A percentile compares a stretch with the other conserved stretches of the same genome.
phyloP scores from a whole-genome alignment of 2,888 invertebrate genomes.

The Cheilosia variabilis region DNA sequence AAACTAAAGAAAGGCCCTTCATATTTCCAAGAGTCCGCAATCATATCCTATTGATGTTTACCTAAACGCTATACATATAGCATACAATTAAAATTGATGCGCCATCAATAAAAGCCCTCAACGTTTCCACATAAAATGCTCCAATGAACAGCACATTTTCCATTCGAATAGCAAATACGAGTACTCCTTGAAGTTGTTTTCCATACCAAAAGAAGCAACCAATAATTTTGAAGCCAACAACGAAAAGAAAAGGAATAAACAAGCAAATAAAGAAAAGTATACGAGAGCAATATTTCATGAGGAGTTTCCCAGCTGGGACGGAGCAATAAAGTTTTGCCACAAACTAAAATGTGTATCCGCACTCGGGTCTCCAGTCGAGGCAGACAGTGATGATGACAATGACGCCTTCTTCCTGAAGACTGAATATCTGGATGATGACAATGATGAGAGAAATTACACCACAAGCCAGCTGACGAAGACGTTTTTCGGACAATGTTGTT shows the following conservation, averaged over 20 bases:
- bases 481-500: constrained; percentile 4
- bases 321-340: constrained; percentile 39
- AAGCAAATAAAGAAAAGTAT: not conserved
- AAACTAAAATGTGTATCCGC: constrained; percentile 17
- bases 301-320: constrained; percentile 33
- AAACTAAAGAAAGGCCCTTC: too few relatives aligned
- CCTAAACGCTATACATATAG: not conserved
- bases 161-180: constrained; percentile 6
- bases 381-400: constrained; percentile 48
- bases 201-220: not conserved
- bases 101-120: constrained; percentile 3
- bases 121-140: constrained; percentile 12
- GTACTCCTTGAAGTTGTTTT: constrained; percentile 5
- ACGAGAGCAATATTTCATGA: constrained; percentile 35
- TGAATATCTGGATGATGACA: constrained; percentile 12
- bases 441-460: constrained; percentile 14
- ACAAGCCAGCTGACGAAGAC: constrained; percentile 6
- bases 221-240: constrained; percentile 3
- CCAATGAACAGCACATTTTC: constrained; percentile 31
- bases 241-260: not conserved
- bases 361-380: constrained; percentile 3
- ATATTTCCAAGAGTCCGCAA: not conserved
- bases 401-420: constrained; percentile 14
- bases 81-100: not conserved
- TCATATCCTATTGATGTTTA: not conserved